Evolutionary conservation across 2,797 vertebrate species (phyloP), one percentile per base, ranked within the genome.

Genomic region (Perodicticus potto): DNA sequence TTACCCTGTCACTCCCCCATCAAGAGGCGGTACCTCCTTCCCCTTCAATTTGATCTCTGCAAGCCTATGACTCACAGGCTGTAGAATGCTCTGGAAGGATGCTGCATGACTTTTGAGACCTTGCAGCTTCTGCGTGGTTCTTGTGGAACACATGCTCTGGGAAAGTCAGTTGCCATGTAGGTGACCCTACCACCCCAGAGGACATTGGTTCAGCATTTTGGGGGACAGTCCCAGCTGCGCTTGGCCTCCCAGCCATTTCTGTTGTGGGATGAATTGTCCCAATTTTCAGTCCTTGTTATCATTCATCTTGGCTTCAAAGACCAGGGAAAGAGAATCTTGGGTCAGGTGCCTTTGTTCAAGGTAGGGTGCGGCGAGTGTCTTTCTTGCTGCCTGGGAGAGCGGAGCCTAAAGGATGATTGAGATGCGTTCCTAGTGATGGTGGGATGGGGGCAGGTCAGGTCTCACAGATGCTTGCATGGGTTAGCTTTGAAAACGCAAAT

Each of bases 401-500:
- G 20, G 9, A 37, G 45, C 32, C 67, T n/a, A 59, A 37, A 59
- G 61, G 34, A 61, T 34, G 19, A 59, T 2, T 0, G 14, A 53
- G n/a, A 22, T 16, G 16, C 6, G 1, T 73, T 59, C 49, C 20
- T 12, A 5, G 1, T 29, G 63, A 78, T 32, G 20, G 45, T 25
- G 3, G 45, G 27, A 20, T 11, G 12, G 4, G 19, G 14, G 14
- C 14, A 63, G 77, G 7, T n/a, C 29, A 73, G 67, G 45, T 8
- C 80, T 72, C 34, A 57, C 67, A 73, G 16, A 29, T 63, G 43
- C 55, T 81, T 72, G 40, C n/a, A 67, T 13, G 14, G 43, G 32
- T 61, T 67, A 81, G 49, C 37, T 59, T 65, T 74, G 57, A 82
- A 96, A 92, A 69, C 89, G 32, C 27, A 86, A n/a, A 77, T 82